Evolutionary conservation across 2,113 vertebrate genomes (phyloP).

Genomic region (Eidolon helvum): DNA sequence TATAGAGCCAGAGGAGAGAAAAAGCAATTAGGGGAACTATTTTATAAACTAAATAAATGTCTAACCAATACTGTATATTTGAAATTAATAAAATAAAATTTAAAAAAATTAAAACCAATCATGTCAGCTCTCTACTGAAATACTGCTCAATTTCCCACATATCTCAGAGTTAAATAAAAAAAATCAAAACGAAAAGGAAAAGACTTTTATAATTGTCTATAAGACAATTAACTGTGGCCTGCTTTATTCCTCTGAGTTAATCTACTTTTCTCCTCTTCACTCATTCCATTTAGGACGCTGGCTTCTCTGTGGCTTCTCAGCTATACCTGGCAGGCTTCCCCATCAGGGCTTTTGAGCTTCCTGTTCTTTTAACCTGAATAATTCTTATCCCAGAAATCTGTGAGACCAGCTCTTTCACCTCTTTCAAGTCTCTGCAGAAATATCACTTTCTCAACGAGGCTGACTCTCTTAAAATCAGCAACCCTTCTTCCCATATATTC

Average conservation of each 20-base stretch:
- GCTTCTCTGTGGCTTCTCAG: neutral
- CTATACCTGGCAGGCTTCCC: neutral
- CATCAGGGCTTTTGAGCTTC: neutral
- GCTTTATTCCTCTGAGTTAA: neutral
- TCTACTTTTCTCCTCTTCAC: neutral
- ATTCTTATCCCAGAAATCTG: neutral
- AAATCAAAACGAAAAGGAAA: neutral
- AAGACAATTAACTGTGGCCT: neutral
- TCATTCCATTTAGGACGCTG: neutral
- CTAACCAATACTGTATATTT: too few species aligned
- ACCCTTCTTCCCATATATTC: neutral
- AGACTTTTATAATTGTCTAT: neutral
- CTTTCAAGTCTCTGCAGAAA: neutral
- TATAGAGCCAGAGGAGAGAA: too few species aligned
- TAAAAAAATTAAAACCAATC: neutral
- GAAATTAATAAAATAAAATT: too few species aligned
- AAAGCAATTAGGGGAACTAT: too few species aligned
- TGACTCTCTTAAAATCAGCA: neutral
- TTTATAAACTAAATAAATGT: too few species aligned
- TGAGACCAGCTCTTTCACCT: neutral
- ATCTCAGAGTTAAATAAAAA: neutral
- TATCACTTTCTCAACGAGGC: neutral
- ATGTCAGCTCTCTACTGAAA: neutral
- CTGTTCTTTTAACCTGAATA: neutral
- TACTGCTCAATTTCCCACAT: neutral